Base-by-base conservation (phyloP, 2,888 invertebrate genomes). In the Aporophyla nigra region DNA sequence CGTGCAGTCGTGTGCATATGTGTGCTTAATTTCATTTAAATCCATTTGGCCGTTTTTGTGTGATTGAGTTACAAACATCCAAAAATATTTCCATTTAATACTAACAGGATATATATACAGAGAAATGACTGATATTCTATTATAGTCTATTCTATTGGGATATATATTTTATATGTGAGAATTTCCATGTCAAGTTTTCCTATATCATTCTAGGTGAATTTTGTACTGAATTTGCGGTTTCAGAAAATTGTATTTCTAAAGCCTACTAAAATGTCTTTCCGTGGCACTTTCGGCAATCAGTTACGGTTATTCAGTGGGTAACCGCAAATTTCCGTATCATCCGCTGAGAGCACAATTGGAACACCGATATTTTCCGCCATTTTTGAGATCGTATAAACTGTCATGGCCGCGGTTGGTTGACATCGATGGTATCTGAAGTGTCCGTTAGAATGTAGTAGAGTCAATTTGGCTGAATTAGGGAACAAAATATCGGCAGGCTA, bases 241-340 rank as follows among this genome's bases (percentile, higher is more conserved):
- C 7, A 7, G 19, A 40, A 14, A 53, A 78, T 46, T 66, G 24
- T 54, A 66, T 12, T 54, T 65, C 65, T 58, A 70, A 9, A 70
- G 14, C n/a, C 63, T 46, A 68, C 62, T 66, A 76, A 83, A 83
- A 73, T 46, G 27, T 9, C 56, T 49, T n/a, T 65, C 46, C 56
- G 75, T 71, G 76, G 79, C 80, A 84, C 78, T 85, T 89, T 90
- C 66, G 80, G 71, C 80, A 85, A 82, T 90, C 86, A 90, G 86
- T 86, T 86, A 84, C 87, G 85, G 88, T 89, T 88, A 86, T 73
- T 67, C 73, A 75, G 87, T 71, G 91, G 92, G 82, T 82, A 76
- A 88, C 93, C 92, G 91, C 93, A 91, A 91, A 90, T 89, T 88
- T 90, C 91, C 92, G 86, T 86, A 82, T 81, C 78, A 80, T 76